These are phyloP conservation scores for Mactromeris polynyma DNA, from an alignment of 2,888 invertebrate genomes.

Conservation along the genomic window DNA sequence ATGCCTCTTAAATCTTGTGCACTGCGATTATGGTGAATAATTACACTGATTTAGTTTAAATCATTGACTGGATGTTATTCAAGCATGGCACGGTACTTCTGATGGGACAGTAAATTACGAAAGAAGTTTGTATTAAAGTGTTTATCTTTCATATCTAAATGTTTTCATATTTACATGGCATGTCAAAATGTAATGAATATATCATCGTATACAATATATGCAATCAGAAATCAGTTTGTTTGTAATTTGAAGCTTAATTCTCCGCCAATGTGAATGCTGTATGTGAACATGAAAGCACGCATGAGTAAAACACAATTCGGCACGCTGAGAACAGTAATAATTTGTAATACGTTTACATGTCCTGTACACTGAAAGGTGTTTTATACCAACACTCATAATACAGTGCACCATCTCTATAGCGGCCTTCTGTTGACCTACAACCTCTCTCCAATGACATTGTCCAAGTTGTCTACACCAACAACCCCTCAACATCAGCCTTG, in stretches of 20 bases:
- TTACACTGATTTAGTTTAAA: conserved; percentile 15
- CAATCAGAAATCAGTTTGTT: not conserved
- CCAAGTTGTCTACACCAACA: too few species aligned
- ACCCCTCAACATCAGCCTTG: too few species aligned
- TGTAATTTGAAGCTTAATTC: not conserved
- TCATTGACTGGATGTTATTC: not conserved
- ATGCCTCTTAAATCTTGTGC: conserved; percentile 32
- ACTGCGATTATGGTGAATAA: conserved; percentile 29
- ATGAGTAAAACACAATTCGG: not conserved
- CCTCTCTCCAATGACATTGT: too few species aligned
- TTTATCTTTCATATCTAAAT: not conserved
- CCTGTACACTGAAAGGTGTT: not conserved
- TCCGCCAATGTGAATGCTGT: not conserved
- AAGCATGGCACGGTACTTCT: not conserved
- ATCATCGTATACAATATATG: not conserved
- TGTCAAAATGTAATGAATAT: not conserved
- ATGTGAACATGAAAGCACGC: not conserved
- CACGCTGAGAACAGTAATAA: not conserved
- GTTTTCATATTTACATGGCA: not conserved
- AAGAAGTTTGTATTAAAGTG: not conserved
- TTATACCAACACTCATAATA: not conserved
- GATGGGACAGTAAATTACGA: not conserved
- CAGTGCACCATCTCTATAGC: too few species aligned
- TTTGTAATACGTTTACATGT: not conserved
- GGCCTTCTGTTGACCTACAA: too few species aligned